Evolutionary conservation across 2,797 vertebrate genomes (phyloP), one percentile per base, ranked within the genome.

Genomic region (Malacoctenus gilli): DNA sequence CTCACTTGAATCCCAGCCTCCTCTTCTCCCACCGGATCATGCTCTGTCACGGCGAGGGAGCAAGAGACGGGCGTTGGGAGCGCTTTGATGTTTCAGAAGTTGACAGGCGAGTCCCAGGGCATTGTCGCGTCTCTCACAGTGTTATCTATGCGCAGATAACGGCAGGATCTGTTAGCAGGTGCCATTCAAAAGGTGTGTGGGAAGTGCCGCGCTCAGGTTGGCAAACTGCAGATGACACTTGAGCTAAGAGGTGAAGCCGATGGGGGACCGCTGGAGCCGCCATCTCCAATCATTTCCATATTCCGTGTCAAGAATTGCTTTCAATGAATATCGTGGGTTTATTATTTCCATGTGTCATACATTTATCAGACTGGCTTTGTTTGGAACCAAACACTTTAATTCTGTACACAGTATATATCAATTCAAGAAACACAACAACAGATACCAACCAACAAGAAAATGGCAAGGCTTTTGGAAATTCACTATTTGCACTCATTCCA

Each of bases 151-250:
- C 20, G 41, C 66, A 75, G 71, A 82, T 75, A 85, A 72, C 64
- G 51, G 77, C 49, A 8, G 71, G 25, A 77, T 80, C 75, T 79
- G 65, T 82, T 62, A 82, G 68, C 77, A 83, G 72, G 62, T 82
- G 80, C 53, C 83, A 77, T 64, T 84, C 69, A 73, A 72, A 74
- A 28, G 60, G 60, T 75, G 57, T 67, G 58, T 42, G 49, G 57
- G 49, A 76, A 74, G 77, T 46, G 63, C 31, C 50, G 43, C 59
- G 32, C 51, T 9, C 15, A 20, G 34, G 38, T 52, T 62, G 44
- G 65, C 46, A 73, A 67, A 71, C 62, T 61, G 57, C 20, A 34
- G 66, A 41, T 51, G 73, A 69, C 71, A 82, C 79, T 60, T 63
- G 32, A 70, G 40, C 74, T 73, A 53, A 70, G 74, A 61, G 56